These are phyloP conservation scores for Sebastes kiyomatsui DNA, from an alignment of 2,797 vertebrate species.

Conservation along the genomic window DNA sequence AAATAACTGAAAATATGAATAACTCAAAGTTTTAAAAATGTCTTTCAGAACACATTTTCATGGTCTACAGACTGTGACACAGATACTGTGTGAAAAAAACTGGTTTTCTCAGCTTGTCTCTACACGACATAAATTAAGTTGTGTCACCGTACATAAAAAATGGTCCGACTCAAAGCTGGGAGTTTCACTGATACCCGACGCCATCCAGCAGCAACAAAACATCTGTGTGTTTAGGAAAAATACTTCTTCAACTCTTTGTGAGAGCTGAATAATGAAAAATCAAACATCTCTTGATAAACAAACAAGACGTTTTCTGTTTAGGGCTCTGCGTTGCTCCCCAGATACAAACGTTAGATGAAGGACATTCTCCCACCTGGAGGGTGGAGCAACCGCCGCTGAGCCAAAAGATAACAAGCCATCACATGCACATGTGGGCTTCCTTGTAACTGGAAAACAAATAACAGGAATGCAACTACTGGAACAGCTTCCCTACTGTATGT, in stretches of 20 bases:
- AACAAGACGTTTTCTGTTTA: background rate
- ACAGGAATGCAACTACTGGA: background rate
- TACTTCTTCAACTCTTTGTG: background rate
- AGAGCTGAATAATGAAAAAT: background rate
- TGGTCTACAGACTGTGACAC: background rate
- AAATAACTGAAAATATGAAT: too few species aligned
- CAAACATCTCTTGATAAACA: background rate
- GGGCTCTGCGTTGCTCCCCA: background rate
- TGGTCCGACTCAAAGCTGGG: background rate
- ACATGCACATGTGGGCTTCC: constrained; percentile 21
- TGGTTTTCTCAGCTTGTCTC: background rate
- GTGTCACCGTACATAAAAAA: background rate
- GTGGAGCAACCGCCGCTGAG: background rate
- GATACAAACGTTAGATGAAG: background rate
- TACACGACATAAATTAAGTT: background rate
- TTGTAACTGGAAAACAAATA: background rate
- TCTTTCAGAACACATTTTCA: background rate
- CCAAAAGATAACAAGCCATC: constrained; percentile 40
- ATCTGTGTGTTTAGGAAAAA: background rate
- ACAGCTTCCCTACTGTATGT: background rate
- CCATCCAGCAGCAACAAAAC: background rate
- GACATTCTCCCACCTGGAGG: constrained; percentile 6
- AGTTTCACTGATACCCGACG: background rate
- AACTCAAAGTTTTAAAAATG: too few species aligned
- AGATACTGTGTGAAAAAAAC: background rate